Evolutionary conservation across 2,888 invertebrate species (phyloP).

Genomic region (Lottia gigantea): DNA sequence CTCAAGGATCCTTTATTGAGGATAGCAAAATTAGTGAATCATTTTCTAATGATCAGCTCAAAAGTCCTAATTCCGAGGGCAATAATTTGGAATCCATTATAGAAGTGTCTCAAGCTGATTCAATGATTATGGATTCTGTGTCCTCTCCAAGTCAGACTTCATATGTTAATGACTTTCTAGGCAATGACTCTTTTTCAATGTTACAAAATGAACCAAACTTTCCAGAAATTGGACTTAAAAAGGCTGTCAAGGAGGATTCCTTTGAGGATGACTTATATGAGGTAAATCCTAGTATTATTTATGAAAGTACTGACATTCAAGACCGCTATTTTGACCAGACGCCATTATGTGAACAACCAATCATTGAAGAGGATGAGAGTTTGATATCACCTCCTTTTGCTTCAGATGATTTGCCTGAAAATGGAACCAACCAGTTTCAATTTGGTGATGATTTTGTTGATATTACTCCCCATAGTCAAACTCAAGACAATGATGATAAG

Average conservation of each 20-base stretch:
- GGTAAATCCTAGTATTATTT: conserved; percentile 1
- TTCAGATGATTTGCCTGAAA: no score
- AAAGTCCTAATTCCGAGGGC: neutral
- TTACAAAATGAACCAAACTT: no score
- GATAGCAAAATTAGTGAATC: neutral
- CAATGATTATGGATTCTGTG: neutral
- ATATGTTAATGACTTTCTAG: neutral
- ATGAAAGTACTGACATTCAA: neutral
- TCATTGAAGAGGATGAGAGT: neutral
- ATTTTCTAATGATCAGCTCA: neutral
- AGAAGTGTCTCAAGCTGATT: neutral
- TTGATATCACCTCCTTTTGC: neutral
- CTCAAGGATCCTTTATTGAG: neutral
- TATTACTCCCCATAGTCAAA: no score
- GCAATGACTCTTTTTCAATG: no score
- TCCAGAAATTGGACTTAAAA: no score
- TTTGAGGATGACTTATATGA: neutral
- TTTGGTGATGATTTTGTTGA: no score
- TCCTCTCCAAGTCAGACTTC: neutral
- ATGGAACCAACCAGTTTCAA: no score
- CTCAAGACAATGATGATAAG: no score
- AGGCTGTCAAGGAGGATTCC: no score
- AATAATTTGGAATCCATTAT: neutral
- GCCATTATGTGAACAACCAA: neutral
- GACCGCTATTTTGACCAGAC: neutral